A percentile compares a stretch with the other conserved stretches of the same genome.
Conservation (phyloP, 2,888 invertebrate genomes). For the Parnassius mnemosyne region DNA sequence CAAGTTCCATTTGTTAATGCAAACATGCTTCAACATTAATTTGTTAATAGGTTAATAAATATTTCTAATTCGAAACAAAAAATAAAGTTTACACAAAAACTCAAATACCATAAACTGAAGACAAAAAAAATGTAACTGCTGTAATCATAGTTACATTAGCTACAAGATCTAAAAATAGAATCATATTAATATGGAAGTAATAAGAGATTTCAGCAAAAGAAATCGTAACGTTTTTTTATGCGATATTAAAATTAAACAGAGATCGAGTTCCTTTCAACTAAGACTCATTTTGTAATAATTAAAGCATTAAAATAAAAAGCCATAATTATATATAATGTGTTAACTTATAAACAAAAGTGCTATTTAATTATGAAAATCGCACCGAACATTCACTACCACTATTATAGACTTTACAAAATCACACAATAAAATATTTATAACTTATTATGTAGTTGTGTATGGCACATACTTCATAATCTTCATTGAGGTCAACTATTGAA, state of each 20-base stretch:
- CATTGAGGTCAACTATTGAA: constrained; percentile 17
- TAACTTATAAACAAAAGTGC: constrained; percentile 17
- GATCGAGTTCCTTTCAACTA: constrained; percentile 1
- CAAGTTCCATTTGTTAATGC: constrained; percentile 9
- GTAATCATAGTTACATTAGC: constrained; percentile 14
- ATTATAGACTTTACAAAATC: constrained; percentile 24
- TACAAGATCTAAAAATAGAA: constrained; percentile 10
- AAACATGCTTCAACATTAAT: constrained; percentile 23
- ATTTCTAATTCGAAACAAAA: constrained; percentile 13
- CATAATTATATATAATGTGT: neutral
- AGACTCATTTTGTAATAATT: constrained; percentile 13
- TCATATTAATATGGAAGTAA: constrained; percentile 1
- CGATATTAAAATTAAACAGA: constrained; percentile 7
- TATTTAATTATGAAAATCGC: constrained; percentile 42
- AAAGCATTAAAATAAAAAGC: constrained; percentile 3
- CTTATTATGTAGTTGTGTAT: constrained; percentile 33
- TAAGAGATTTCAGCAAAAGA: constrained; percentile 13
- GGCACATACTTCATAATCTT: constrained; percentile 37
- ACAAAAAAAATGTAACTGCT: constrained; percentile 1
- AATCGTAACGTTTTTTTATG: constrained; percentile 4
- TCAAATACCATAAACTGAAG: neutral
- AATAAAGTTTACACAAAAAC: constrained; percentile 5
- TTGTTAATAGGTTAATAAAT: constrained; percentile 23
- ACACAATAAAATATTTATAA: constrained; percentile 29
- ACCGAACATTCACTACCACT: constrained; percentile 44